phyloP scores from a whole-genome alignment of 2,888 invertebrate species.

The Fragum fragum region DNA sequence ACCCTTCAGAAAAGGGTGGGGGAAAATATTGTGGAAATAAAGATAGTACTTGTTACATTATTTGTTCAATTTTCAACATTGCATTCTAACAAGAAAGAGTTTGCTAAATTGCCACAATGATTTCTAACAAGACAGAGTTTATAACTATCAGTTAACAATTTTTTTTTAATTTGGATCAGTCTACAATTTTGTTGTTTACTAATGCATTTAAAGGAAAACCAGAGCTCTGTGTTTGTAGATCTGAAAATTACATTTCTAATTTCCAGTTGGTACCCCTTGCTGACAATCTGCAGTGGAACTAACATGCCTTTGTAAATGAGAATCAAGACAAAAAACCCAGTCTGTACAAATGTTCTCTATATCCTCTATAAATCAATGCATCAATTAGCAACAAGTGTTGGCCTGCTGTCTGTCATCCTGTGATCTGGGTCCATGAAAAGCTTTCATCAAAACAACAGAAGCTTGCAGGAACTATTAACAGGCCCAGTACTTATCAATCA shows the following conservation, averaged over 20 bases:
- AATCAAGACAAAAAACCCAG: background rate
- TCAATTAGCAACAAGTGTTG: conserved; percentile 29
- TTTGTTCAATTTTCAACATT: too few relatives aligned
- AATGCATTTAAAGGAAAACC: too few relatives aligned
- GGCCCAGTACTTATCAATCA: background rate
- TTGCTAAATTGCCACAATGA: too few relatives aligned
- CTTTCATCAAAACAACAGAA: conserved; percentile 29
- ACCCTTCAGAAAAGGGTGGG: too few relatives aligned
- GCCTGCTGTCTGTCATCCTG: conserved; percentile 6
- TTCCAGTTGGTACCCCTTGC: background rate
- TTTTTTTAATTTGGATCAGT: too few relatives aligned
- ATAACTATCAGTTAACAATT: too few relatives aligned
- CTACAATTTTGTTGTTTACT: too few relatives aligned
- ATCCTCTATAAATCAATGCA: conserved; percentile 8
- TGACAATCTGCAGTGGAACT: background rate
- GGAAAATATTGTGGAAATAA: too few relatives aligned
- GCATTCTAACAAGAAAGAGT: too few relatives aligned
- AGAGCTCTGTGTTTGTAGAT: too few relatives aligned
- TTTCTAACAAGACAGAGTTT: too few relatives aligned
- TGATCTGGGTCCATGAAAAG: conserved; percentile 26
- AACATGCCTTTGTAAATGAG: background rate
- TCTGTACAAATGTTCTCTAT: conserved; percentile 22
- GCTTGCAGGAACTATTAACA: conserved; percentile 28
- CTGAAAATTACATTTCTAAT: background rate
- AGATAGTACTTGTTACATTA: too few relatives aligned